Evolutionary conservation across 2,797 vertebrate genomes (phyloP).

Genomic region (Melanitta fusca): DNA sequence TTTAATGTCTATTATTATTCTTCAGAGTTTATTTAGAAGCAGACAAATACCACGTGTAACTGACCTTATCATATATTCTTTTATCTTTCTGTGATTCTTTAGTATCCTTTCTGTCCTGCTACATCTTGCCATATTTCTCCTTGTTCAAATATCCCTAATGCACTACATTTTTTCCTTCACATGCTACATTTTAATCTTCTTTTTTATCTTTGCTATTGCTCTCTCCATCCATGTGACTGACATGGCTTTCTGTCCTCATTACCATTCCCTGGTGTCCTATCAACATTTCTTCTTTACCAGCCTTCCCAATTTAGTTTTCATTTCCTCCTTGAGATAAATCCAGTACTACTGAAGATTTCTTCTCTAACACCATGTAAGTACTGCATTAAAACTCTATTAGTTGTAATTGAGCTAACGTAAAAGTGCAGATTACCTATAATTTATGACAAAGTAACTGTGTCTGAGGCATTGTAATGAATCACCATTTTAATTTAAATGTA

Average conservation of each 20-base stretch:
- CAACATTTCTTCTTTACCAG: constrained; percentile 3
- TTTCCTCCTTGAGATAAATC: constrained; percentile 69
- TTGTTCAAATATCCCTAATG: background rate
- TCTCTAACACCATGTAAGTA: constrained; percentile 77
- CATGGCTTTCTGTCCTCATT: background rate
- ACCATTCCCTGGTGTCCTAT: background rate
- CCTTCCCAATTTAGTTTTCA: constrained; percentile 62
- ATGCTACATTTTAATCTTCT: background rate
- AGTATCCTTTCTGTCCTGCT: background rate
- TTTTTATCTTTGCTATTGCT: constrained; percentile 15
- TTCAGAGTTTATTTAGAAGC: background rate
- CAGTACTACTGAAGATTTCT: constrained; percentile 56
- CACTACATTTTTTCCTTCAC: background rate
- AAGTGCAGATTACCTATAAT: constrained; percentile 81
- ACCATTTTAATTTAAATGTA: constrained; percentile 78
- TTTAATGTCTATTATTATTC: background rate
- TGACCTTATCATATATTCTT: background rate
- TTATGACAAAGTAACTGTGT: constrained; percentile 78
- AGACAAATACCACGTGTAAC: background rate
- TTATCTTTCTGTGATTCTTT: background rate
- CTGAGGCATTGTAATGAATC: constrained; percentile 76
- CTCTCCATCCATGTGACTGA: background rate
- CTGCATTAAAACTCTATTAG: constrained; percentile 83
- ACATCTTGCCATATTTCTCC: background rate
- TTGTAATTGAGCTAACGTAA: constrained; percentile 79